Evolutionary conservation across 92 coral and sea anemone species (phyloP).

Genomic region (Montipora capitata): DNA sequence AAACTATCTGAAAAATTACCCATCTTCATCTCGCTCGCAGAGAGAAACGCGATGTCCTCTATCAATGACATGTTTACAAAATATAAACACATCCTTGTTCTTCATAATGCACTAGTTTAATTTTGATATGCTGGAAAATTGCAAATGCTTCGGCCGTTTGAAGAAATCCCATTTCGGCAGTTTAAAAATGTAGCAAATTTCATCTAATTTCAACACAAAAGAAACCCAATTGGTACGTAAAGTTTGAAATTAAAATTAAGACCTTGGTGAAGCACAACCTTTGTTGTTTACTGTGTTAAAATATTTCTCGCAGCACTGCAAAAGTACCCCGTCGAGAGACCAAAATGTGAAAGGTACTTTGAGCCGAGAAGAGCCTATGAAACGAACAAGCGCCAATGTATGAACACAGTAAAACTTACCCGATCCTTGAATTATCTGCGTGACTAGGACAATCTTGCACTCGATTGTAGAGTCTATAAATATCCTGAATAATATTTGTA

Average conservation of each 20-base stretch:
- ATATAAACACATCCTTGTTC: neutral
- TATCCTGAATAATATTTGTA: neutral
- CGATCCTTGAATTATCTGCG: neutral
- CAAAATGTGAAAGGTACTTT: neutral
- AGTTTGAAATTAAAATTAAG: neutral
- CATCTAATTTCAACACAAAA: neutral
- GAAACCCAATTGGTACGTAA: neutral
- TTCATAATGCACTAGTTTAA: neutral
- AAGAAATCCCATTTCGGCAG: neutral
- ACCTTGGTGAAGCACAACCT: neutral
- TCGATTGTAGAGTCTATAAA: neutral
- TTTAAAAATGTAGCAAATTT: neutral
- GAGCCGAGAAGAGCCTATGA: neutral
- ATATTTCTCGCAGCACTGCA: slow-evolving; percentile 12
- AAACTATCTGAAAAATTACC: neutral
- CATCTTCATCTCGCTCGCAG: neutral
- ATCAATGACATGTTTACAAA: slow-evolving; percentile 10
- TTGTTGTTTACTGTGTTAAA: slow-evolving; percentile 17
- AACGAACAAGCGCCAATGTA: neutral
- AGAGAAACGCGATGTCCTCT: neutral
- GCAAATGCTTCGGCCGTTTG: neutral
- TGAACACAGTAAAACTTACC: neutral
- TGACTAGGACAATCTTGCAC: neutral
- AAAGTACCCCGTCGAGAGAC: slow-evolving; percentile 26
- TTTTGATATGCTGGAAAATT: neutral